Evolutionary conservation across 2,888 invertebrate species (phyloP).

Genomic region (Drosophila nigricruria): DNA sequence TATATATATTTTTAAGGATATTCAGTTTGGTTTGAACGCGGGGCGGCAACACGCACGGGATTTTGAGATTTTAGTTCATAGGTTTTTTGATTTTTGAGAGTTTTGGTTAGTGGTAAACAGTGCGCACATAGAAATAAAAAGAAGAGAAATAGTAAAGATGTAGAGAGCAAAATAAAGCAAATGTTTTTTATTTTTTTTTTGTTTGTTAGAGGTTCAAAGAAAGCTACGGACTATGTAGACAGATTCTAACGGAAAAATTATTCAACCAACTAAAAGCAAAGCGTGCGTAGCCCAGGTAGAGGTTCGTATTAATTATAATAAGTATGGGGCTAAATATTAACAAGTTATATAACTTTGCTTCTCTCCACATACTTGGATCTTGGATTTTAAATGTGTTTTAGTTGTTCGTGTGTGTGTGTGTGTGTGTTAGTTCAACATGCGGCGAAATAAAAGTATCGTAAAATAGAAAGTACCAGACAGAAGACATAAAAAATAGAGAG

Average conservation of each 20-base stretch:
- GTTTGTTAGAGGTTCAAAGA: conserved; percentile 39
- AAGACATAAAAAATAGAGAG: conserved; percentile 9
- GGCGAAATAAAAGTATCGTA: conserved; percentile 42
- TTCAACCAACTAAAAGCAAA: conserved; percentile 43
- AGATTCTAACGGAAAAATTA: conserved; percentile 19
- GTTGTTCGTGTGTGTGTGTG: conserved; percentile 26
- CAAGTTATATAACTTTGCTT: conserved; percentile 14
- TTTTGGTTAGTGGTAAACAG: conserved; percentile 78
- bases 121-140: conserved; percentile 83
- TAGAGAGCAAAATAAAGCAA: conserved; percentile 74
- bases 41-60: conserved; percentile 51
- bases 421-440: conserved; percentile 45
- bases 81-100: conserved; percentile 55
- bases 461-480: conserved; percentile 30
- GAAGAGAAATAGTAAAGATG: conserved; percentile 78
- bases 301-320: conserved; percentile 22
- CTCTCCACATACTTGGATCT: conserved; percentile 51
- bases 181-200: conserved; percentile 21
- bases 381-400: background rate
- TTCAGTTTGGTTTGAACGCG: conserved; percentile 49
- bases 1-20: conserved; percentile 18
- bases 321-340: conserved; percentile 7
- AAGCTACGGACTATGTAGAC: conserved; percentile 32
- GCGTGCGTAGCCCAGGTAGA: conserved; percentile 41
- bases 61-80: conserved; percentile 61